Conservation (phyloP, 2,888 invertebrate species). For the Drosophila meridionalis region DNA sequence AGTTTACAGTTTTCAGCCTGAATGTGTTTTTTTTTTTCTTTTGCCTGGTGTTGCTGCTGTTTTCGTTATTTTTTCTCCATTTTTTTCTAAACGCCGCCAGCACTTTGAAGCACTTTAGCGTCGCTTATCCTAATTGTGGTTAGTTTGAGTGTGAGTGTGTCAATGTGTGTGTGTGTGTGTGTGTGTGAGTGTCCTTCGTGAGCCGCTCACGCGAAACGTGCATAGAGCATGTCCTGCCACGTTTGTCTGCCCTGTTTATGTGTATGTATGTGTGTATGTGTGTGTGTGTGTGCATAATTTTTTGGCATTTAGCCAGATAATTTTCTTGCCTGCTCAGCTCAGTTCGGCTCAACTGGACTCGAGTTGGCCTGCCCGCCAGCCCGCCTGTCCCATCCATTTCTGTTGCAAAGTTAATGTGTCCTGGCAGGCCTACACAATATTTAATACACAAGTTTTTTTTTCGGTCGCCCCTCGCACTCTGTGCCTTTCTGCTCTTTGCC, state of each 20-base stretch:
- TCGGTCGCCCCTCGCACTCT: not conserved
- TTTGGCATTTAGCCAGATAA: conserved; percentile 69
- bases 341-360: conserved; percentile 53
- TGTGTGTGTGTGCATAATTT: conserved; percentile 54
- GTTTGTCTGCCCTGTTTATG: conserved; percentile 44
- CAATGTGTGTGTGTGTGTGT: conserved; percentile 50
- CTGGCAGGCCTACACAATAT: conserved; percentile 61
- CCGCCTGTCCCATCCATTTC: conserved; percentile 43
- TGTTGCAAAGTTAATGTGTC: conserved; percentile 61
- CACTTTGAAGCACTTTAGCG: conserved; percentile 68
- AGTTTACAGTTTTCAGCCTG: conserved; percentile 49
- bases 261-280: conserved; percentile 18
- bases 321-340: conserved; percentile 68
- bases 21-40: conserved; percentile 30
- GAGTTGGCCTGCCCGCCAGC: conserved; percentile 28
- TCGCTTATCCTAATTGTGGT: conserved; percentile 78
- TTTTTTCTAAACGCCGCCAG: conserved; percentile 54
- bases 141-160: conserved; percentile 54
- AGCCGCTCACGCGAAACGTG: conserved; percentile 63
- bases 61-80: conserved; percentile 24
- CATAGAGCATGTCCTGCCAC: conserved; percentile 63
- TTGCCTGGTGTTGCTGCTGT: conserved; percentile 12
- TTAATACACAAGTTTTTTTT: conserved; percentile 37
- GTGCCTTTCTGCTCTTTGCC: conserved; percentile 19
- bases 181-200: conserved; percentile 58